phyloP scores from a whole-genome alignment of 2,113 vertebrate species.

The Brienomyrus brachyistius region DNA sequence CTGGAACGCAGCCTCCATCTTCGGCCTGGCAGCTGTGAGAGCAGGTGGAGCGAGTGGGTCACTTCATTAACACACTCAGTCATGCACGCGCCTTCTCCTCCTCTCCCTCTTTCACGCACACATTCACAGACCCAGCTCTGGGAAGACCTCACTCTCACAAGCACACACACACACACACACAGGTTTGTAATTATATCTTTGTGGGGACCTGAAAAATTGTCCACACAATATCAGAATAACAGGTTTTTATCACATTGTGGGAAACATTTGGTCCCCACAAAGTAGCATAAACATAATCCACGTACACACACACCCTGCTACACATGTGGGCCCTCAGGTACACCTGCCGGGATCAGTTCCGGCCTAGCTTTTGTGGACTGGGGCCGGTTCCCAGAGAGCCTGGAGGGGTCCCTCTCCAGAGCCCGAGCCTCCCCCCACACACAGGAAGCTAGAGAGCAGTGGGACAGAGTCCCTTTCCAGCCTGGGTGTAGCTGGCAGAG shows the following conservation, averaged over 20 bases:
- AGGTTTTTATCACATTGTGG: no score
- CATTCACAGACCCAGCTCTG: not conserved
- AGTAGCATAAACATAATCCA: not conserved
- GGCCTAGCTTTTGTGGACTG: not conserved
- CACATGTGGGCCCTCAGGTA: not conserved
- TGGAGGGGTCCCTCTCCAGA: not conserved
- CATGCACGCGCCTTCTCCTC: slow-evolving; percentile 24
- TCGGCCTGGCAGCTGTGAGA: slow-evolving; percentile 52
- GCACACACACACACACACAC: not conserved
- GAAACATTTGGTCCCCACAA: no score
- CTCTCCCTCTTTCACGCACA: not conserved
- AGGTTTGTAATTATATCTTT: no score
- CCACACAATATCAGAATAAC: no score
- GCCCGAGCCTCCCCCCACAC: not conserved
- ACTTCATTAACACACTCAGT: slow-evolving; percentile 56
- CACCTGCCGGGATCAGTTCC: not conserved
- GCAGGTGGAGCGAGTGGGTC: slow-evolving; percentile 64
- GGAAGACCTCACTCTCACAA: not conserved
- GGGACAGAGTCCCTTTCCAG: not conserved
- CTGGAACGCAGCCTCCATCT: not conserved
- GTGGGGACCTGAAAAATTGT: no score
- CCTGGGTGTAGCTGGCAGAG: slow-evolving; percentile 52
- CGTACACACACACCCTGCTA: not conserved
- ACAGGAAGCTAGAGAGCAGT: not conserved
- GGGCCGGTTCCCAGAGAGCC: not conserved